Base-by-base conservation (phyloP, 2,888 invertebrate genomes). In the Melanotus villosus region DNA sequence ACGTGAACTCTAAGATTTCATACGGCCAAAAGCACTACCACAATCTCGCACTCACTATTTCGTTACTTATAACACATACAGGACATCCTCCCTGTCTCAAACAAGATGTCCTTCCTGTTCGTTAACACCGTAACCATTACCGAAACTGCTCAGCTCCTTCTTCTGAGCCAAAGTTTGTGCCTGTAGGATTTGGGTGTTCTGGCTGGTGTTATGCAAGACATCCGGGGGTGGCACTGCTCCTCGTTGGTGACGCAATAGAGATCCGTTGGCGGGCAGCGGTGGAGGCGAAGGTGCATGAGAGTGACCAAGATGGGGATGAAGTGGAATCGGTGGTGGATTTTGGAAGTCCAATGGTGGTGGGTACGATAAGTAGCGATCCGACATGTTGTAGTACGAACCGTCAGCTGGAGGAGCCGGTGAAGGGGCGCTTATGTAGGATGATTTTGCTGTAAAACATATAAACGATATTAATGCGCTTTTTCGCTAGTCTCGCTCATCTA, bases 311-410 rank as follows among this genome's bases (percentile, higher is more conserved):
- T 30, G 89, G 89, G 80, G 89, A 80, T 41, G 87, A 86, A 78
- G 69, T 85, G 87, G 78, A 21, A 79, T 75, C 0, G 86, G 86
- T 41, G 87, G 87, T 0, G 89, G 71, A 73, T 85, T 85, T 41
- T 90, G 90, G 34, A 90, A 90, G 80, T 91, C 91, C 81, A 90
- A 86, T 21, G 91, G 86, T 0, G 93, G 93, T 30, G 94, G 93
- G 84, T 93, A 94, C 0, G 93, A 93, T 64, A 94, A 87, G 83
- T 94, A 94, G 78, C 93, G 87, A 71, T 93, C 93, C 1, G 93
- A 92, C 90, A 93, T 92, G 83, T 93, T 93, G 87, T 92, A 93
- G 82, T 93, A 93, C 34, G 93, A 91, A 54, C 93, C 93, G 80
- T 93, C 93, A 26, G 92, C 87, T 0, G 93, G 93, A 1, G 92